Base-by-base conservation (phyloP, 1,140 invertebrate species). In the Nautilus pompilius region DNA sequence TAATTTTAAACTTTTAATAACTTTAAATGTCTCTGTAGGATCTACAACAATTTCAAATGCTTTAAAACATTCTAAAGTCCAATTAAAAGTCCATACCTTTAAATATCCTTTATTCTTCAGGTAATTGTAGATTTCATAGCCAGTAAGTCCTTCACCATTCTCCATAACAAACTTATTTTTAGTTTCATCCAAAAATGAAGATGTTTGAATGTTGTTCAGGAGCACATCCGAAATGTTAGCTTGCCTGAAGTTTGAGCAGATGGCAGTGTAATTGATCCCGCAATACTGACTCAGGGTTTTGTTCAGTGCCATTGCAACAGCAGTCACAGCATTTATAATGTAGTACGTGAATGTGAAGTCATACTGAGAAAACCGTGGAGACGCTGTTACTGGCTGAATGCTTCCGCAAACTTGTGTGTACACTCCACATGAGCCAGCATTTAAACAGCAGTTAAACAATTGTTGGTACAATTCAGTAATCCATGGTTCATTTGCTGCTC, bases 401-500 rank as follows among this genome's bases (percentile, higher is more conserved):
- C 41, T 60, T 22, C 22, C 32, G 49, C 78, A 78, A 5, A 62
- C 51, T 2, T 28, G 62, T 15, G 48, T 49, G 36, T 77, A 78
- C 15, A 49, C 36, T 2, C 70, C 66, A 20, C 58, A 46, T 28
- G 62, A 67, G n/a, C 49, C 49, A 8, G 70, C 67, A 56, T 70
- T 63, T 5, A 80, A 46, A 45, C 74, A 77, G 62, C 79, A 80
- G 29, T 71, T 60, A 41, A 64, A 67, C 1, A 70, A 61, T 28
- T 64, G 36, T 63, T 80, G 66, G 57, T 77, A 80, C 75, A 72
- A 75, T 49, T 76, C 70, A 0, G 59, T 62, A 51, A 79, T 71
- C 54, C 71, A 72, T 6, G 70, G 70, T 36, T 70, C 54, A 28
- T 54, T 59, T 28, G 61, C 61, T 29, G 51, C 53, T 33, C 68